phyloP scores from a whole-genome alignment of 2,888 invertebrate genomes.

The Pammene fasciana region DNA sequence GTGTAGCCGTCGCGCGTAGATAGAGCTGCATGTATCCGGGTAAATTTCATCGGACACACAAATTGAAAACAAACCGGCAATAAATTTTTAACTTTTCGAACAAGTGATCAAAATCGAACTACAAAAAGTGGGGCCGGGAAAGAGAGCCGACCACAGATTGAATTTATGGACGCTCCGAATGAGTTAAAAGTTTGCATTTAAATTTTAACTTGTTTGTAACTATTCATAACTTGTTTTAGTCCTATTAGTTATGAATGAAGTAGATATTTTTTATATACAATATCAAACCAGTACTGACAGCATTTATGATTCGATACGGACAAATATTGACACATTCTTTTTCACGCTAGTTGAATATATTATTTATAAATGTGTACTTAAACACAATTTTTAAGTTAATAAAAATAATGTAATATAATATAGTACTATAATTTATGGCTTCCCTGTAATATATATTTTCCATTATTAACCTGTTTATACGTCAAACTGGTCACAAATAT shows the following conservation, averaged over 20 bases:
- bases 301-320: not conserved
- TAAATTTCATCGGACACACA: conserved; percentile 61
- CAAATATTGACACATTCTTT: too few relatives aligned
- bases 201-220: conserved; percentile 41
- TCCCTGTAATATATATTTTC: too few relatives aligned
- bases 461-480: too few relatives aligned
- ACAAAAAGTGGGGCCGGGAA: conserved; percentile 71
- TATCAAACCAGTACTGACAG: not conserved
- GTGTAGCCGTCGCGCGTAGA: conserved; percentile 50
- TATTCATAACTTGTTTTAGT: conserved; percentile 31
- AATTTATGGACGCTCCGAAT: conserved; percentile 65
- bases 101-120: conserved; percentile 78
- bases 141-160: conserved; percentile 72
- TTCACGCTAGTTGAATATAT: too few relatives aligned
- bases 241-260: conserved; percentile 2
- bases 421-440: too few relatives aligned
- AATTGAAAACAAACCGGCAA: conserved; percentile 73
- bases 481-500: too few relatives aligned
- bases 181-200: conserved; percentile 39
- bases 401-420: too few relatives aligned
- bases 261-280: not conserved
- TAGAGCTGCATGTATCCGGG: conserved; percentile 48
- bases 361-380: too few relatives aligned
- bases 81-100: conserved; percentile 79
- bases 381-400: too few relatives aligned